Evolutionary conservation across 64 coral and sea anemone species (phyloP).

Genomic region (Montipora cactus): DNA sequence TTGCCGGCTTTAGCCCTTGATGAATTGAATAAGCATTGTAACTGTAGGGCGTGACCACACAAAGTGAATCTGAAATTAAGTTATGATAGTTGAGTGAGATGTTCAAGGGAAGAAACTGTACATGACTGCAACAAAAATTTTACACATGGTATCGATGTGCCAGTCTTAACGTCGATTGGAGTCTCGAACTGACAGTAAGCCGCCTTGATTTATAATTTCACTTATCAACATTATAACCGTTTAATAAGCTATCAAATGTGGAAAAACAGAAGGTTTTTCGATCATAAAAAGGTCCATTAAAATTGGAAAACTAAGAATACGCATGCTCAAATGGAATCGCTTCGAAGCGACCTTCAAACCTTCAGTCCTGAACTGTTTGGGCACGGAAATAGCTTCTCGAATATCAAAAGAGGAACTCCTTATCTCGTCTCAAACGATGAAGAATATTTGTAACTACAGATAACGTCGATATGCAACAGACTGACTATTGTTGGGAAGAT

Average conservation of each 20-base stretch:
- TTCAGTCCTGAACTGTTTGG: background rate
- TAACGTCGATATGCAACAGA: no score
- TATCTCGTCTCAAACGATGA: no score
- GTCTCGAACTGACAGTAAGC: background rate
- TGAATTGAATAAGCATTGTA: no score
- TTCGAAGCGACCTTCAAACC: background rate
- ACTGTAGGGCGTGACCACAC: no score
- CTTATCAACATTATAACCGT: background rate
- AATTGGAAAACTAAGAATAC: background rate
- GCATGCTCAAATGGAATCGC: background rate
- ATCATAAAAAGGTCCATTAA: background rate
- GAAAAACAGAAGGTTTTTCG: background rate
- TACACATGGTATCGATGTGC: background rate
- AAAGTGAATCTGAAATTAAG: no score
- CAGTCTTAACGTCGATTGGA: background rate
- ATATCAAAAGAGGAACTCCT: no score
- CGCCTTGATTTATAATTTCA: constrained; percentile 37
- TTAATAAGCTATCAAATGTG: background rate
- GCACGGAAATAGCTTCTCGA: no score
- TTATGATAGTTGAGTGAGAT: no score
- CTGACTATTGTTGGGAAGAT: no score
- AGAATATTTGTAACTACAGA: no score
- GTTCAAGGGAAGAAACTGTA: no score
- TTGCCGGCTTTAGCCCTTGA: no score
- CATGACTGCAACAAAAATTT: background rate